These are phyloP conservation scores for Paracanthobrama guichenoti DNA, from an alignment of 2,113 vertebrate species.

Conservation along the genomic window DNA sequence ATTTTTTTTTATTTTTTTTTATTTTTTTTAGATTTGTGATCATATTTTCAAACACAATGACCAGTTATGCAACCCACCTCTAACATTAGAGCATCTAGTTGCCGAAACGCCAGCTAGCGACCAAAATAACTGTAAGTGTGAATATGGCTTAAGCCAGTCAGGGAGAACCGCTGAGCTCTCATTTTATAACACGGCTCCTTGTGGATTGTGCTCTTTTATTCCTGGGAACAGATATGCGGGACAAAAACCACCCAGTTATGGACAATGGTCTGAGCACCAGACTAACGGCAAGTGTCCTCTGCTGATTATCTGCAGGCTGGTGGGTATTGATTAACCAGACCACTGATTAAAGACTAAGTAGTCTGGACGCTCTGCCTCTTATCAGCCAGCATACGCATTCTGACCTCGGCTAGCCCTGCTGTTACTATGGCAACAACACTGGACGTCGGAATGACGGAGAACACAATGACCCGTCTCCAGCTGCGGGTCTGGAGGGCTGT, in stretches of 20 bases:
- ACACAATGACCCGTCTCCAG: constrained; percentile 14
- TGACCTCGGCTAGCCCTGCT: constrained; percentile 32
- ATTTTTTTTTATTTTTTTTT: too few species aligned
- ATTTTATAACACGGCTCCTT: constrained; percentile 34
- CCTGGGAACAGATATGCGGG: constrained; percentile 35
- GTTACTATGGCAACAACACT: constrained; percentile 41
- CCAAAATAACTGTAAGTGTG: neutral
- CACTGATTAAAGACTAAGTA: constrained; percentile 25
- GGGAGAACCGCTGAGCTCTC: constrained; percentile 22
- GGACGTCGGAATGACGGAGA: neutral
- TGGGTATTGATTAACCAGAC: constrained; percentile 21
- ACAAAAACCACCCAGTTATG: constrained; percentile 46
- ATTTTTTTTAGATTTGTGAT: too few species aligned
- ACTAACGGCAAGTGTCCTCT: neutral
- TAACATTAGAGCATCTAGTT: neutral
- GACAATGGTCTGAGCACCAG: neutral
- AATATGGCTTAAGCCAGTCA: constrained; percentile 27
- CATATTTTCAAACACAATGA: too few species aligned
- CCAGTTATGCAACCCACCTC: too few species aligned
- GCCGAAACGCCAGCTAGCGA: neutral
- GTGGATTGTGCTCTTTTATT: constrained; percentile 35
- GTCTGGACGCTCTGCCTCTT: constrained; percentile 19
- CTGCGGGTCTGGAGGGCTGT: constrained; percentile 6
- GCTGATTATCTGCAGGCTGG: neutral
- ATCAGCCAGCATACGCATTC: neutral